Percentiles rank a stretch among this genome's conserved stretches.
Conservation (phyloP, 1,140 invertebrate species). For the Brachionus calyciflorus region DNA sequence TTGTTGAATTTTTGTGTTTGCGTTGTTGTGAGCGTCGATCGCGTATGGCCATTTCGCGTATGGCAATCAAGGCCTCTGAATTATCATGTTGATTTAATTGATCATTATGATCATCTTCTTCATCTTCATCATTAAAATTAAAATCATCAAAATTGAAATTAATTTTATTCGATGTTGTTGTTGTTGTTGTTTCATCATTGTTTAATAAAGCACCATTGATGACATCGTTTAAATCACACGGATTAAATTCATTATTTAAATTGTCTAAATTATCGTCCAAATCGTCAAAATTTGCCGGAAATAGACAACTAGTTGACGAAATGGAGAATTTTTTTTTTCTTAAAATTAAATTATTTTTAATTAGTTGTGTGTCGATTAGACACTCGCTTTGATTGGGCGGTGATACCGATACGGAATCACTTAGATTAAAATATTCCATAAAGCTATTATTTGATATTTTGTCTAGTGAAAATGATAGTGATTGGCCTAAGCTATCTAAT, state of each 20-base stretch:
- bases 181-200: too few species aligned
- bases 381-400: not conserved
- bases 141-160: not conserved
- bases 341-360: not conserved
- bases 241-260: too few species aligned
- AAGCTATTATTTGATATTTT: conserved; percentile 18
- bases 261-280: too few species aligned
- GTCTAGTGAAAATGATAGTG: not conserved
- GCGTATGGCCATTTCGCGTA: conserved; percentile 38
- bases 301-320: not conserved
- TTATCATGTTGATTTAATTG: not conserved
- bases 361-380: too few species aligned
- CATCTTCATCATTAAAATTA: not conserved
- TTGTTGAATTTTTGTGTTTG: conserved; percentile 43
- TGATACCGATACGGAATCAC: not conserved
- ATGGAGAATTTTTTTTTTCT: not conserved
- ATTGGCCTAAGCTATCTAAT: too few species aligned
- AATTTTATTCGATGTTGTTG: too few species aligned
- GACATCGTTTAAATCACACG: too few species aligned
- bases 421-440: conserved; percentile 17
- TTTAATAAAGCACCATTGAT: too few species aligned
- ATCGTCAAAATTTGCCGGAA: conserved; percentile 13
- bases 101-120: not conserved
- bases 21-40: not conserved
- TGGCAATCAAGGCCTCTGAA: not conserved